These are phyloP conservation scores for Coenonympha glycerion DNA, from an alignment of 2,888 invertebrate species.

Conservation along the genomic window DNA sequence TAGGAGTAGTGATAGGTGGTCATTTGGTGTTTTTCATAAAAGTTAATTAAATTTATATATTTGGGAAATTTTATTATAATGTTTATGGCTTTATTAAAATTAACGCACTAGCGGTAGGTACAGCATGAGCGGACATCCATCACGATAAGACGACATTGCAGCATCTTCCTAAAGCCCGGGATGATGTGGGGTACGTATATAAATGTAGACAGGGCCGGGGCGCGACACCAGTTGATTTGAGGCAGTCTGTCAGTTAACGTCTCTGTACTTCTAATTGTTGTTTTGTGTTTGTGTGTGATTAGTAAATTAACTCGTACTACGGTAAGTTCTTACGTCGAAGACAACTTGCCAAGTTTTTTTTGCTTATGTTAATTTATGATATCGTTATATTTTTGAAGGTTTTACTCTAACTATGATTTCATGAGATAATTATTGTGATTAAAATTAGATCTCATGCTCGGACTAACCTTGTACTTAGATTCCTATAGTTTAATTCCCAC, in stretches of 20 bases:
- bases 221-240: slow-evolving; percentile 56
- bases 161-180: slow-evolving; percentile 48
- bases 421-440: slow-evolving; percentile 3
- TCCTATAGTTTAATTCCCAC: slow-evolving; percentile 22
- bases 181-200: slow-evolving; percentile 60
- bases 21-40: too few species aligned
- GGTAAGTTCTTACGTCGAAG: not conserved
- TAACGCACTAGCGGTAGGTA: slow-evolving; percentile 15
- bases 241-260: slow-evolving; percentile 46
- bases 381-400: not conserved
- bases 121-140: slow-evolving; percentile 42
- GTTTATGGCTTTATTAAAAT: not conserved
- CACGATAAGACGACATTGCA: slow-evolving; percentile 58
- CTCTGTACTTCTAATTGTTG: slow-evolving; percentile 23
- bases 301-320: not conserved
- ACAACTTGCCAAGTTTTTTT: not conserved
- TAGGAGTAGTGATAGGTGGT: too few species aligned
- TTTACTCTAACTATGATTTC: not conserved
- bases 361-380: not conserved
- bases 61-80: not conserved
- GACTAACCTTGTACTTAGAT: slow-evolving; percentile 16
- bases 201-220: slow-evolving; percentile 50
- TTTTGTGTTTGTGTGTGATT: slow-evolving; percentile 22
- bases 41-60: too few species aligned
- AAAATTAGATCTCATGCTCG: slow-evolving; percentile 3